Percentiles rank a stretch among this genome's conserved stretches.
phyloP scores from a whole-genome alignment of 2,113 vertebrate genomes.

The Gobius niger region DNA sequence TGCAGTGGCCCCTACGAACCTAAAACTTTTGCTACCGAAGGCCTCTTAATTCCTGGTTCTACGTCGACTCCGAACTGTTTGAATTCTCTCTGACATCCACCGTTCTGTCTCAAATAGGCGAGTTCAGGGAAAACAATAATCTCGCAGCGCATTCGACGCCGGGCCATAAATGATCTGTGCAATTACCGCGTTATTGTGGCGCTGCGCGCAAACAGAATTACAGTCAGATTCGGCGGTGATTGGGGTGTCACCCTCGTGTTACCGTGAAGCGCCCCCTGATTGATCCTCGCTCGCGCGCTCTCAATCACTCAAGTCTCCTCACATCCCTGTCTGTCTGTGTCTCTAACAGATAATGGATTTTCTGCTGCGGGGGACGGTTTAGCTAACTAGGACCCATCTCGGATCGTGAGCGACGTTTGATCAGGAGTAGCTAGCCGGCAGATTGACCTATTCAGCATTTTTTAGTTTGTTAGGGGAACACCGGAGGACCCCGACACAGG shows the following conservation, averaged over 20 bases:
- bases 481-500: too few relatives aligned
- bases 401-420: too few relatives aligned
- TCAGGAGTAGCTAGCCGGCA: too few relatives aligned
- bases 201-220: conserved; percentile 63
- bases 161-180: conserved; percentile 46
- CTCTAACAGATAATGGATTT: conserved; percentile 47
- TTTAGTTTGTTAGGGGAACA: not conserved
- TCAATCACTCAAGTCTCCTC: conserved; percentile 50
- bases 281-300: conserved; percentile 54
- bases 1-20: too few relatives aligned
- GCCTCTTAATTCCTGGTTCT: not conserved
- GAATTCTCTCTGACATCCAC: not conserved
- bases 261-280: conserved; percentile 54
- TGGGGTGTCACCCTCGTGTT: conserved; percentile 59
- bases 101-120: conserved; percentile 40
- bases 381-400: conserved; percentile 31
- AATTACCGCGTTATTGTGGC: conserved; percentile 54
- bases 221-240: conserved; percentile 60
- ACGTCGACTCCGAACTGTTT: not conserved
- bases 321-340: conserved; percentile 54
- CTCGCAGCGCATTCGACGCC: conserved; percentile 32
- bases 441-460: not conserved
- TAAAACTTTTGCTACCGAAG: too few relatives aligned
- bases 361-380: conserved; percentile 38
- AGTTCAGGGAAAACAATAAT: conserved; percentile 61